Conservation (phyloP, 2,797 vertebrate genomes). For the Sphenodon punctatus region DNA sequence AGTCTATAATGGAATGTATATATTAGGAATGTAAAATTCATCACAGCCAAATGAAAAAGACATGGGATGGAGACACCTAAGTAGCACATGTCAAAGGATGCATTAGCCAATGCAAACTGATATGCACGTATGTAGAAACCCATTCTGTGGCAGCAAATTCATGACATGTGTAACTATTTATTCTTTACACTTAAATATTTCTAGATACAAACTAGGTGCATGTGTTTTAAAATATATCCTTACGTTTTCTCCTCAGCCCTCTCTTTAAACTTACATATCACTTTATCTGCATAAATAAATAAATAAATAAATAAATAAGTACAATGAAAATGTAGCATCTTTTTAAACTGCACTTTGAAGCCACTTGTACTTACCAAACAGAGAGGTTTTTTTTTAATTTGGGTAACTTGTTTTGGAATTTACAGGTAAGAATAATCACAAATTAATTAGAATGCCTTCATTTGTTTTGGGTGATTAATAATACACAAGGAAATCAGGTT, state of each 20-base stretch:
- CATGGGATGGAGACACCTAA: background rate
- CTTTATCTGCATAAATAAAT: background rate
- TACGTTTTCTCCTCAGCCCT: background rate
- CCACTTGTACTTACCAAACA: slow-evolving; percentile 30
- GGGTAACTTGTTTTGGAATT: slow-evolving; percentile 58
- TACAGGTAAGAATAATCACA: slow-evolving; percentile 69
- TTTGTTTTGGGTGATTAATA: slow-evolving; percentile 80
- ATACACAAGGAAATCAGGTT: slow-evolving; percentile 70
- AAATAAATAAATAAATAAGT: no score
- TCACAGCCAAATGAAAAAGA: no score
- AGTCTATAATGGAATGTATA: background rate
- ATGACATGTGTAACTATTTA: background rate
- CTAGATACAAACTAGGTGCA: accelerated
- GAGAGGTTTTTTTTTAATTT: slow-evolving; percentile 57
- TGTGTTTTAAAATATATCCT: background rate
- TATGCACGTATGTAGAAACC: accelerated
- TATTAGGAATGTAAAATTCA: background rate
- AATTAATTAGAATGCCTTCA: slow-evolving; percentile 77
- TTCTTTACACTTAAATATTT: background rate
- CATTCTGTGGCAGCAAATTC: background rate
- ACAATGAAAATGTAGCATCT: no score
- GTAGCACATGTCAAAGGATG: background rate
- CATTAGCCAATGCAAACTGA: background rate
- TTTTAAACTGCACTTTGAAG: slow-evolving; percentile 28
- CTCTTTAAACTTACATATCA: background rate